phyloP scores from a whole-genome alignment of 2,113 vertebrate genomes.

The Marcusenius ussheri region DNA sequence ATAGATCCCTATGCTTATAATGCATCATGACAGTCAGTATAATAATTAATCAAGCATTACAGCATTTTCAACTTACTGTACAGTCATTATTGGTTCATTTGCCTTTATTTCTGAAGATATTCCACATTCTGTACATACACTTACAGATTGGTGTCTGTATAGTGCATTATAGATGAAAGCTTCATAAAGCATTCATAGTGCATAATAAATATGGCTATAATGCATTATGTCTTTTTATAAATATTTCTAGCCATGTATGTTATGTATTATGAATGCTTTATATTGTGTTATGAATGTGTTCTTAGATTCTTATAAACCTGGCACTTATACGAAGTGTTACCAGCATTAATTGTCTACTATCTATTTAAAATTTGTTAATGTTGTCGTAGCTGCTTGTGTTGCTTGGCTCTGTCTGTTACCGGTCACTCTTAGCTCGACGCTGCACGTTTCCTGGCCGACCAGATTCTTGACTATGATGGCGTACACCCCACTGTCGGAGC shows the following conservation, averaged over 20 bases:
- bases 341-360: neutral
- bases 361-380: neutral
- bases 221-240: neutral
- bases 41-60: too few relatives aligned
- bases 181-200: neutral
- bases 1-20: neutral
- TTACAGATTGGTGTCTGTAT: neutral
- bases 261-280: neutral
- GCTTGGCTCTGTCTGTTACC: conserved; percentile 53
- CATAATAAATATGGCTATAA: neutral
- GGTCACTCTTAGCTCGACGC: conserved; percentile 68
- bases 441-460: conserved; percentile 61
- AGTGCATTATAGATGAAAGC: neutral
- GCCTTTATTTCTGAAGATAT: neutral
- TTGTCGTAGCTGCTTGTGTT: neutral
- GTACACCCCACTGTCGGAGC: conserved; percentile 66
- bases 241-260: neutral
- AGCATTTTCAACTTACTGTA: too few relatives aligned
- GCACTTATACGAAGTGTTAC: neutral
- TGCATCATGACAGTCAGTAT: neutral
- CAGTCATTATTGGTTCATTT: too few relatives aligned
- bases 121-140: neutral
- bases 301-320: neutral
- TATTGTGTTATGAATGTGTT: neutral
- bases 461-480: conserved; percentile 56